phyloP scores from a whole-genome alignment of 1,140 invertebrate species.

The Nilaparvata lugens region DNA sequence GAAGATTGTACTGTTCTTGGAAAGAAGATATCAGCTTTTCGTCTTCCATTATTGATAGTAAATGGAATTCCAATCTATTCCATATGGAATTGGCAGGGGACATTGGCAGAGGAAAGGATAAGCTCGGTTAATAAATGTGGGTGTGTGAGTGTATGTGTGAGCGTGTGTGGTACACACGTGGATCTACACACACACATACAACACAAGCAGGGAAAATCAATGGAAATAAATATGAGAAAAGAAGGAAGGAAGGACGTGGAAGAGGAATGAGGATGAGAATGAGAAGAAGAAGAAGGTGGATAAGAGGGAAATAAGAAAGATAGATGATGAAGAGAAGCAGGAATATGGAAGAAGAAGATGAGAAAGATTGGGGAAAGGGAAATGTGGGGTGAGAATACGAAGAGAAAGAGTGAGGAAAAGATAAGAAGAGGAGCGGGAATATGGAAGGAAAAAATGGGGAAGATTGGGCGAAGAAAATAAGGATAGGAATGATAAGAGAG shows the following conservation, averaged over 20 bases:
- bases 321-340: not conserved
- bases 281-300: not conserved
- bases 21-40: too few relatives aligned
- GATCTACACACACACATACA: not conserved
- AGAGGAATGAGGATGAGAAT: not conserved
- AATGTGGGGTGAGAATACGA: not conserved
- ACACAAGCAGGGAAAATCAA: not conserved
- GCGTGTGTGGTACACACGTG: not conserved
- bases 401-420: not conserved
- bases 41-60: too few relatives aligned
- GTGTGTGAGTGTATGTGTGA: slow-evolving; percentile 1
- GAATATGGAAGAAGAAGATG: too few relatives aligned
- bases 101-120: not conserved
- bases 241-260: not conserved
- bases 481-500: too few relatives aligned
- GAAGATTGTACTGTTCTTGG: too few relatives aligned
- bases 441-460: not conserved
- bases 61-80: too few relatives aligned
- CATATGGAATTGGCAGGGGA: not conserved
- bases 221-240: too few relatives aligned
- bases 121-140: not conserved
- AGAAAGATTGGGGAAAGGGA: not conserved
- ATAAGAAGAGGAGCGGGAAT: not conserved
- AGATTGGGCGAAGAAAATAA: not conserved
- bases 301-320: not conserved